Evolutionary conservation across 2,888 invertebrate genomes (phyloP).

Genomic region (Yponomeuta sedellus): DNA sequence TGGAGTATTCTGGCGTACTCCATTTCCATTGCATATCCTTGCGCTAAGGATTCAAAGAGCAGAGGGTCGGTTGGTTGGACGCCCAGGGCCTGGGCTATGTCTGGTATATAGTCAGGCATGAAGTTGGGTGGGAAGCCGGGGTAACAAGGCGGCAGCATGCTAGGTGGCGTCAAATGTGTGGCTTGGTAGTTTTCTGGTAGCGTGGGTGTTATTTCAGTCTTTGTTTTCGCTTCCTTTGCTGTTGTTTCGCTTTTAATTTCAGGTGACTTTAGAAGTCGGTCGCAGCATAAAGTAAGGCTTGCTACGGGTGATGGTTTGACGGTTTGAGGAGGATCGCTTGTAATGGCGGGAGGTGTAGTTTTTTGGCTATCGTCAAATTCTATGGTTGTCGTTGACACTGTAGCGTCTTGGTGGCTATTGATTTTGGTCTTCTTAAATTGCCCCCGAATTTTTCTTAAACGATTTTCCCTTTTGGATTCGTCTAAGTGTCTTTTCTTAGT

Average conservation of each 20-base stretch:
- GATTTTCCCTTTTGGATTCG: slow-evolving; percentile 53
- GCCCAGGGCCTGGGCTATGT: slow-evolving; percentile 65
- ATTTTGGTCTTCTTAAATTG: slow-evolving; percentile 50
- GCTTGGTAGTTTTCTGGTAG: slow-evolving; percentile 1
- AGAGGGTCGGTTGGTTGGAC: slow-evolving; percentile 65
- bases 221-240: slow-evolving; percentile 15
- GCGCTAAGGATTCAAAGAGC: slow-evolving; percentile 67
- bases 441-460: slow-evolving; percentile 65
- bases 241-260: slow-evolving; percentile 29
- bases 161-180: slow-evolving; percentile 18
- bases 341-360: slow-evolving; percentile 7
- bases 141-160: slow-evolving; percentile 14
- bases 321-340: slow-evolving; percentile 17
- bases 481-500: slow-evolving; percentile 41
- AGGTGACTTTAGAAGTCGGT: slow-evolving; percentile 50
- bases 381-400: slow-evolving; percentile 74
- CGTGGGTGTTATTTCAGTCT: background rate
- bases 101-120: slow-evolving; percentile 58
- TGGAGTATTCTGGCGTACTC: slow-evolving; percentile 83
- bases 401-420: slow-evolving; percentile 70
- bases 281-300: slow-evolving; percentile 56
- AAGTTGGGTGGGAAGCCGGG: slow-evolving; percentile 37
- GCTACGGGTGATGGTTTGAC: slow-evolving; percentile 50
- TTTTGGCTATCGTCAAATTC: slow-evolving; percentile 42
- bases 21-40: slow-evolving; percentile 79